These are phyloP conservation scores for Drosophila gunungcola DNA, from an alignment of 1,140 invertebrate species.

Conservation along the genomic window DNA sequence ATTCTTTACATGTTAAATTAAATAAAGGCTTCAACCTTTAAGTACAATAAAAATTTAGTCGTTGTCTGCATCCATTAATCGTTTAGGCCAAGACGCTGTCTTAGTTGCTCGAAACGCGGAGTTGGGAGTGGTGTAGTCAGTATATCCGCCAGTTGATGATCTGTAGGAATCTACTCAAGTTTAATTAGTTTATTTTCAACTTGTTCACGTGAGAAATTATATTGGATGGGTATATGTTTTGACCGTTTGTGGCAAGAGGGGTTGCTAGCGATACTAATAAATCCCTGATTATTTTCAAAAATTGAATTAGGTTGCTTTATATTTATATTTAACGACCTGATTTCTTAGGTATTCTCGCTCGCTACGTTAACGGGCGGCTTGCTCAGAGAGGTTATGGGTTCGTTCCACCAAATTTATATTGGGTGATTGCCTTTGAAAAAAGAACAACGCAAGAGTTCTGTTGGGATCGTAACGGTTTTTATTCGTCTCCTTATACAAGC, in stretches of 20 bases:
- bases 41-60: neutral
- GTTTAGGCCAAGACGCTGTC: neutral
- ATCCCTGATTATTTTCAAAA: slow-evolving; percentile 2
- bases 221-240: slow-evolving; percentile 10
- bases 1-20: slow-evolving; percentile 3
- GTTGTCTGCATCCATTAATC: slow-evolving; percentile 1
- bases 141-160: neutral
- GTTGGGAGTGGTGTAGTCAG: neutral
- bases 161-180: slow-evolving; percentile 6
- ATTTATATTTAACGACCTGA: too few relatives aligned
- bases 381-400: too few relatives aligned
- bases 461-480: too few relatives aligned
- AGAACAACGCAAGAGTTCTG: too few relatives aligned
- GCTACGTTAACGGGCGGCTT: too few relatives aligned
- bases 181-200: neutral
- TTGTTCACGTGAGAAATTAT: slow-evolving; percentile 4
- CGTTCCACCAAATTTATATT: too few relatives aligned
- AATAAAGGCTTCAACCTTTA: slow-evolving; percentile 1
- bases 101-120: neutral
- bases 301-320: neutral
- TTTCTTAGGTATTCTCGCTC: too few relatives aligned
- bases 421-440: too few relatives aligned
- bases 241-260: slow-evolving; percentile 1
- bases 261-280: slow-evolving; percentile 1
- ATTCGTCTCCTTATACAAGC: too few relatives aligned